These are phyloP conservation scores for Ichneumoninae sp. DNA, from an alignment of 2,888 invertebrate species.

Conservation along the genomic window DNA sequence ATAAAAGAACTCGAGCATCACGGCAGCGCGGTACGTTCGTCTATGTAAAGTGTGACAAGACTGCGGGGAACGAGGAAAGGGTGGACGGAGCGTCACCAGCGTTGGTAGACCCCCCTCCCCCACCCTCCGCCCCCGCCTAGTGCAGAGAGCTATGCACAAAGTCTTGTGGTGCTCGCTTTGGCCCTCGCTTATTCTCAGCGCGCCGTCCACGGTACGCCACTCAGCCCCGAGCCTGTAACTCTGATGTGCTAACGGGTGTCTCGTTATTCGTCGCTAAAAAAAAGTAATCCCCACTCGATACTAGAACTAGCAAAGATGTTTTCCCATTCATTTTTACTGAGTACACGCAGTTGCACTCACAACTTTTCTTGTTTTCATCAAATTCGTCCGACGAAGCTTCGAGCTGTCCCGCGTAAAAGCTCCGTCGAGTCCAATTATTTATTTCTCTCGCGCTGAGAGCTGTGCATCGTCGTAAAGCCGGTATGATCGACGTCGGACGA, in stretches of 20 bases:
- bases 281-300: too few species aligned
- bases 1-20: constrained; percentile 41
- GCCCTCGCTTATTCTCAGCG: constrained; percentile 28
- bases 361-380: background rate
- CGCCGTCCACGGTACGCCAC: constrained; percentile 8
- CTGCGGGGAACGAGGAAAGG: background rate
- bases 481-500: background rate
- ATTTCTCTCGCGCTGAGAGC: background rate
- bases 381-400: background rate
- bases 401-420: background rate
- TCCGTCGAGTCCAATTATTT: background rate
- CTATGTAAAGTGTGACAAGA: constrained; percentile 26
- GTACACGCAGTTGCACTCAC: too few species aligned
- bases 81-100: background rate
- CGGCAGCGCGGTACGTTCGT: constrained; percentile 1
- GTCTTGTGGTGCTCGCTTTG: constrained; percentile 37
- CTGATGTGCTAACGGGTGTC: constrained; percentile 19
- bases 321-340: too few species aligned
- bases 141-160: constrained; percentile 40
- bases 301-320: too few species aligned
- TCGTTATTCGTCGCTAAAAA: constrained; percentile 11
- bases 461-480: background rate
- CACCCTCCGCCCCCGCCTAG: background rate
- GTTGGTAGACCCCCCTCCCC: background rate
- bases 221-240: background rate